Percentiles rank a stretch among this genome's conserved stretches.
These are phyloP conservation scores for Takifugu flavidus DNA, from an alignment of 2,113 vertebrate genomes.

Conservation along the genomic window DNA sequence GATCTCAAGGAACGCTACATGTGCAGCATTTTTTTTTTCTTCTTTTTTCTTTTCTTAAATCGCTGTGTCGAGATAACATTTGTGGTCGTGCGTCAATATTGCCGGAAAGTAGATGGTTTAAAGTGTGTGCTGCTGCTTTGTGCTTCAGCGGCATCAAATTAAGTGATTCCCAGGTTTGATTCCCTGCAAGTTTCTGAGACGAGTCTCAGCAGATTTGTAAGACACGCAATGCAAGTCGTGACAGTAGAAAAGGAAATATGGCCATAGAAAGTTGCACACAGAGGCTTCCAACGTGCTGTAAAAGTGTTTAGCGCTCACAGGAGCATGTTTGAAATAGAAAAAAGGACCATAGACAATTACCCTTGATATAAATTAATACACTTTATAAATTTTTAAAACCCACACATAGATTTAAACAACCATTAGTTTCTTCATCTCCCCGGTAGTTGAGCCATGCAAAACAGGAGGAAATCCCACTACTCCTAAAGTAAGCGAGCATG, in stretches of 20 bases:
- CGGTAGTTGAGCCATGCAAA: conserved; percentile 59
- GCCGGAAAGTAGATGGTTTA: conserved; percentile 27
- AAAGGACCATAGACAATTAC: conserved; percentile 42
- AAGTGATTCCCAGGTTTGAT: conserved; percentile 36
- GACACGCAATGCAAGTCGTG: conserved; percentile 16
- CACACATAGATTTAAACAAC: conserved; percentile 49
- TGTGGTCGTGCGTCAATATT: conserved; percentile 31
- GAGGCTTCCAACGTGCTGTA: conserved; percentile 38
- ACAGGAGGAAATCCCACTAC: conserved; percentile 33
- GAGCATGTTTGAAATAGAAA: conserved; percentile 36
- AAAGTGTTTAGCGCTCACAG: conserved; percentile 27
- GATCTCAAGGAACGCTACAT: conserved; percentile 38
- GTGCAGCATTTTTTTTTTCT: conserved; percentile 31
- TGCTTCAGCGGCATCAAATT: conserved; percentile 55
- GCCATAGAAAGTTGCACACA: conserved; percentile 39
- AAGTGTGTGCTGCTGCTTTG: conserved; percentile 58
- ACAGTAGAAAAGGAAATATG: conserved; percentile 28
- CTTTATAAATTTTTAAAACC: conserved; percentile 61
- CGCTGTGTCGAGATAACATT: conserved; percentile 14
- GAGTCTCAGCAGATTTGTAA: conserved; percentile 24
- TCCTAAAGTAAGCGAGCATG: conserved; percentile 23
- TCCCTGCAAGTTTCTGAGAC: conserved; percentile 51
- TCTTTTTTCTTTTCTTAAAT: neutral
- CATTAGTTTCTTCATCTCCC: conserved; percentile 21
- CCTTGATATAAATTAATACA: conserved; percentile 57